A percentile compares a stretch with the other conserved stretches of the same genome.
Evolutionary conservation across 2,113 vertebrate species (phyloP).

Genomic region (Eudyptes chrysolophus): DNA sequence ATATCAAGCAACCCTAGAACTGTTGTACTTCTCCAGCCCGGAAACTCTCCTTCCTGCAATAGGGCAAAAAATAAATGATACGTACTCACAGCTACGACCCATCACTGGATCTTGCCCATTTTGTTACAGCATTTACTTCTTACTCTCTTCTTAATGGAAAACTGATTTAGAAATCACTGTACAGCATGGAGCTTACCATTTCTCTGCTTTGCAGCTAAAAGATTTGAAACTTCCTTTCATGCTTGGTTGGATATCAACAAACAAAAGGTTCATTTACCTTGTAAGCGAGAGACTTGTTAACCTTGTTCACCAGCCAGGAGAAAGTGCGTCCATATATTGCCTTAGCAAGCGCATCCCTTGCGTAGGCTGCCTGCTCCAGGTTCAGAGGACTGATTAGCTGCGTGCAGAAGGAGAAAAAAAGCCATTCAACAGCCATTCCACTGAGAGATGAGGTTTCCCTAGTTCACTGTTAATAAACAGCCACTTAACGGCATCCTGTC

Average conservation of each 20-base stretch:
- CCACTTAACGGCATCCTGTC: neutral
- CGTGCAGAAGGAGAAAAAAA: neutral
- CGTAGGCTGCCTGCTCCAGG: conserved; percentile 92
- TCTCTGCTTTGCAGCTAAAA: neutral
- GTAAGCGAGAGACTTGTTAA: conserved; percentile 90
- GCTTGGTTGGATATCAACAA: neutral
- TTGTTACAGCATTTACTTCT: neutral
- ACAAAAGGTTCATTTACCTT: conserved; percentile 72
- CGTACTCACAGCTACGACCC: neutral
- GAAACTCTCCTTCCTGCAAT: conserved; percentile 82
- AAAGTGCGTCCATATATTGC: conserved; percentile 95
- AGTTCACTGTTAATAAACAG: neutral
- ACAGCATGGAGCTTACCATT: neutral
- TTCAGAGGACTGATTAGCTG: conserved; percentile 94
- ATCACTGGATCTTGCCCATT: no score
- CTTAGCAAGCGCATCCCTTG: conserved; percentile 91
- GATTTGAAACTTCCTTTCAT: neutral
- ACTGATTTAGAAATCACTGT: neutral
- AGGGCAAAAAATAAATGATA: neutral
- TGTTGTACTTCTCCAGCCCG: conserved; percentile 82
- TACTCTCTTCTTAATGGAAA: neutral
- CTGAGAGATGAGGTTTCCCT: neutral
- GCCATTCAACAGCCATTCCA: neutral
- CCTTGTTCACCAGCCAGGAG: conserved; percentile 95
- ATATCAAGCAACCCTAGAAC: conserved; percentile 96